A percentile compares a stretch with the other conserved stretches of the same genome.
Conservation (phyloP, 2,888 invertebrate genomes). For the Sphaerophoria taeniata region DNA sequence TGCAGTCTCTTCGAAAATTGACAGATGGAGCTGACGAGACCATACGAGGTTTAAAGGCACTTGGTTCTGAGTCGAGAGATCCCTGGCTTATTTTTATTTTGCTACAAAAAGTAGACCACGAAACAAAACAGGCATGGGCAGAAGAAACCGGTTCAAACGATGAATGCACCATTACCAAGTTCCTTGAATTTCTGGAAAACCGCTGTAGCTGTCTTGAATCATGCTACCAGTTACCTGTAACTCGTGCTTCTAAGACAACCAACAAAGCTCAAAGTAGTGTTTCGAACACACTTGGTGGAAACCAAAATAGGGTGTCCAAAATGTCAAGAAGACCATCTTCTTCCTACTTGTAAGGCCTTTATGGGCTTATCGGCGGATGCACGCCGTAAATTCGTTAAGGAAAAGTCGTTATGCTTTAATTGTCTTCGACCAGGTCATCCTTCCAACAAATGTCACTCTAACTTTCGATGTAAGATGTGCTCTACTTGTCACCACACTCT, state of each 20-base stretch:
- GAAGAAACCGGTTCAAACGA: constrained; percentile 14
- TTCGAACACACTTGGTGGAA: constrained; percentile 30
- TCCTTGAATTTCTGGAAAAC: neutral
- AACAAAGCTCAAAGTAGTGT: neutral
- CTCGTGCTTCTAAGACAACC: neutral
- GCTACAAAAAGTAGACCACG: constrained; percentile 17
- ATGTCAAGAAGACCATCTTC: constrained; percentile 20
- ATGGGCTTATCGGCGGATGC: neutral
- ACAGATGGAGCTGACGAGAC: constrained; percentile 35
- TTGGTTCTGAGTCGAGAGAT: constrained; percentile 18
- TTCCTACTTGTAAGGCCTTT: constrained; percentile 3
- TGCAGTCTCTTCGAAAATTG: constrained; percentile 10
- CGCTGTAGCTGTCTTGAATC: constrained; percentile 12
- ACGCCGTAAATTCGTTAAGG: constrained; percentile 33
- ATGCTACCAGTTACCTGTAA: neutral
- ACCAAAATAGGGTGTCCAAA: constrained; percentile 7
- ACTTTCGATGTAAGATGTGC: constrained; percentile 24
- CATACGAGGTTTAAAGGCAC: constrained; percentile 9
- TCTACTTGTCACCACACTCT: no score
- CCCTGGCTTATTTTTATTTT: constrained; percentile 43
- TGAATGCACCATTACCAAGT: neutral
- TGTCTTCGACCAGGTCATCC: constrained; percentile 18
- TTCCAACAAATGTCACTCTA: constrained; percentile 18
- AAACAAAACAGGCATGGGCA: constrained; percentile 47
- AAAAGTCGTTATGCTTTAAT: constrained; percentile 17